Conservation (phyloP, 2,797 vertebrate species). For the Enteromius fasciolatus region DNA sequence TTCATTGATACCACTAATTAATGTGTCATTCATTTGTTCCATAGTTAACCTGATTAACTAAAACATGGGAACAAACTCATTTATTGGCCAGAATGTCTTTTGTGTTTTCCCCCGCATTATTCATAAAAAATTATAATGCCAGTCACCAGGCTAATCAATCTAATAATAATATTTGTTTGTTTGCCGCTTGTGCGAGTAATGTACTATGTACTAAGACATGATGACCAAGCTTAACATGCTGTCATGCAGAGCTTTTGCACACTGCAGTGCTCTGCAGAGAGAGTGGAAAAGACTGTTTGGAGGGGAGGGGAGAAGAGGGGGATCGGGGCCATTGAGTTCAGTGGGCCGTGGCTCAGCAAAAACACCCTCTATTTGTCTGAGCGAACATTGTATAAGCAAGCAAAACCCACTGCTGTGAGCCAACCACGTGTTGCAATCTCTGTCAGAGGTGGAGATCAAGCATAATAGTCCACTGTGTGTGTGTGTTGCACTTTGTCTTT, state of each 20-base stretch:
- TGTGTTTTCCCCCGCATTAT: not conserved
- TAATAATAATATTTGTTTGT: not conserved
- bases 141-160: not conserved
- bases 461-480: slow-evolving; percentile 42
- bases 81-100: not conserved
- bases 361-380: slow-evolving; percentile 30
- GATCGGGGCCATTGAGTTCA: slow-evolving; percentile 71
- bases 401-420: slow-evolving; percentile 59
- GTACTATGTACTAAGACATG: not conserved
- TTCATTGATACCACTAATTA: not conserved
- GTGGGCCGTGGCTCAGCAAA: slow-evolving; percentile 41
- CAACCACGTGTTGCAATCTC: slow-evolving; percentile 51
- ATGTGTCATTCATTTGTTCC: not conserved
- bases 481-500: slow-evolving; percentile 55
- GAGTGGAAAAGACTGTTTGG: not conserved
- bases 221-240: slow-evolving; percentile 31
- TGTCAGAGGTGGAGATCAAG: slow-evolving; percentile 54
- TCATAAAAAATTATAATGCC: not conserved
- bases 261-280: slow-evolving; percentile 48
- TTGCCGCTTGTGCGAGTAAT: not conserved
- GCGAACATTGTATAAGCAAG: slow-evolving; percentile 34
- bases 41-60: not conserved
- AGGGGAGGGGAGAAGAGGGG: not conserved
- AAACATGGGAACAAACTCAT: not conserved
- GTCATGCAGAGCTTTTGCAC: slow-evolving; percentile 50